Conservation (phyloP, 2,888 invertebrate genomes). For the Buathra laborator region DNA sequence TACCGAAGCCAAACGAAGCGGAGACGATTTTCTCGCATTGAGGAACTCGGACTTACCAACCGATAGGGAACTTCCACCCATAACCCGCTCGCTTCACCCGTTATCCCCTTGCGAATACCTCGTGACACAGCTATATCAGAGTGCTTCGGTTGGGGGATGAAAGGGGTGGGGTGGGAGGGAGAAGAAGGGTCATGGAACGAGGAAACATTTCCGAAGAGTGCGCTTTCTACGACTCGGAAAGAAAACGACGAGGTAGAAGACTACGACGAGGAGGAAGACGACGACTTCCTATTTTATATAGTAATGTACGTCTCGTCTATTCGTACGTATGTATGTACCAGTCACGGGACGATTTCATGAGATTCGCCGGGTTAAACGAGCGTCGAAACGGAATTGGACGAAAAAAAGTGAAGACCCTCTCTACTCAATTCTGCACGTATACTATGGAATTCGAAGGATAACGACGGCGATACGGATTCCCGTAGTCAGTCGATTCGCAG, state of each 20-base stretch:
- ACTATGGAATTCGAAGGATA: conserved; percentile 43
- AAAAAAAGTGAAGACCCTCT: conserved; percentile 40
- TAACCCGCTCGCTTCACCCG: conserved; percentile 75
- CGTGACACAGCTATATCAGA: conserved; percentile 46
- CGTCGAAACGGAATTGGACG: conserved; percentile 61
- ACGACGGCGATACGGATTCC: conserved; percentile 47
- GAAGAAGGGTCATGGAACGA: conserved; percentile 17
- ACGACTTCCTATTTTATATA: conserved; percentile 58
- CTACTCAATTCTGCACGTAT: conserved; percentile 17
- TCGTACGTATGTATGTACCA: conserved; percentile 25
- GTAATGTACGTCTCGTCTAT: conserved; percentile 49
- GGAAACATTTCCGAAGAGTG: conserved; percentile 55
- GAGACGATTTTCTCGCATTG: conserved; percentile 37
- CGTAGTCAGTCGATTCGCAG: conserved; percentile 48
- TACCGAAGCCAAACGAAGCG: conserved; percentile 13
- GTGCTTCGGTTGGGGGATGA: background rate
- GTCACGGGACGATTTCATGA: conserved; percentile 58
- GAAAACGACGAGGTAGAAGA: conserved; percentile 16
- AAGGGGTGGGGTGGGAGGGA: background rate
- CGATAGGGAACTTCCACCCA: conserved; percentile 74
- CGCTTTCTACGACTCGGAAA: conserved; percentile 33
- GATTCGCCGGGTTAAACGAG: conserved; percentile 62
- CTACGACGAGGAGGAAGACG: conserved; percentile 34
- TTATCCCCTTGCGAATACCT: conserved; percentile 74
- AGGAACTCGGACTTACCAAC: conserved; percentile 52